A percentile compares a stretch with the other conserved stretches of the same genome.
Evolutionary conservation across 1,140 invertebrate genomes (phyloP).

Genomic region (Danaus plexippus): DNA sequence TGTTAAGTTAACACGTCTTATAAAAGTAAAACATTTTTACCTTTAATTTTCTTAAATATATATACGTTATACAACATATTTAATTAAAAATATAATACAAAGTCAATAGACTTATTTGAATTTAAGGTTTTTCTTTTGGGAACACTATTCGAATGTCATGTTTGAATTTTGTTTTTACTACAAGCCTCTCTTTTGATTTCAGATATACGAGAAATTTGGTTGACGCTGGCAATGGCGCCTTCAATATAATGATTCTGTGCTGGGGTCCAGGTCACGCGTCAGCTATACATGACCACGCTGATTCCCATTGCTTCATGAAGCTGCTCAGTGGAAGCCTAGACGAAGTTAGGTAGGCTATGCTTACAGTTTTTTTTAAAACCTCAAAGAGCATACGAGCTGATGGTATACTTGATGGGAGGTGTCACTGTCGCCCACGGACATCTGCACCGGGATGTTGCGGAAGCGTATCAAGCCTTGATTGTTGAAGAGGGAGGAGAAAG

Average conservation of each 20-base stretch:
- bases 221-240: slow-evolving; percentile 95
- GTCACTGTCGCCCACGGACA: no score
- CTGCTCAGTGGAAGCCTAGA: slow-evolving; percentile 80
- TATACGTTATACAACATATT: no score
- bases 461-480: not conserved
- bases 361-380: no score
- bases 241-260: slow-evolving; percentile 97
- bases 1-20: no score
- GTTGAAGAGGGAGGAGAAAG: not conserved
- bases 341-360: slow-evolving; percentile 71
- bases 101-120: no score
- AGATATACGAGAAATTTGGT: slow-evolving; percentile 96
- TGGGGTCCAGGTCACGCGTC: slow-evolving; percentile 97
- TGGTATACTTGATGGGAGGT: no score
- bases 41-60: no score
- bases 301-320: slow-evolving; percentile 99
- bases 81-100: no score
- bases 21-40: no score
- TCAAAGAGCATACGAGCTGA: no score
- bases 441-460: no score
- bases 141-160: not conserved
- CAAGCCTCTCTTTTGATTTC: slow-evolving; percentile 17
- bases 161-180: slow-evolving; percentile 1
- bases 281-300: slow-evolving; percentile 96
- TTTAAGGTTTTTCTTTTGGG: no score